These are phyloP conservation scores for Pionites leucogaster DNA, from an alignment of 2,113 vertebrate genomes.

Conservation along the genomic window DNA sequence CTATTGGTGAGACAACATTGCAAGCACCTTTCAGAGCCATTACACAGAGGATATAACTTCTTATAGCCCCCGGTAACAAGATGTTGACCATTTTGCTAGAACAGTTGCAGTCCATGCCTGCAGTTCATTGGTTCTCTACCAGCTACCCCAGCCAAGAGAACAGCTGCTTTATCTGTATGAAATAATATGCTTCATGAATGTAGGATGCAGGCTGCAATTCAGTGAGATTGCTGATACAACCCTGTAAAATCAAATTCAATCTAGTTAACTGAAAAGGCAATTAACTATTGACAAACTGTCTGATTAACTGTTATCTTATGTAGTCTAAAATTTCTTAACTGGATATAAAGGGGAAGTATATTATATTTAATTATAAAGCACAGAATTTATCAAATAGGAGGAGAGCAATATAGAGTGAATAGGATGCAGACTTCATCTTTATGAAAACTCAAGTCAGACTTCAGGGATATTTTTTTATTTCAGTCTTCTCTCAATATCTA, in stretches of 20 bases:
- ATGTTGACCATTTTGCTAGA: neutral
- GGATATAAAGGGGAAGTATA: fast-evolving
- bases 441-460: neutral
- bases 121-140: neutral
- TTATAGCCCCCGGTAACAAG: neutral
- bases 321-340: neutral
- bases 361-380: neutral
- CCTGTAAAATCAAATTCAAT: neutral
- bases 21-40: neutral
- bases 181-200: neutral
- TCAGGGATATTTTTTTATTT: neutral
- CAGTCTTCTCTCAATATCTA: neutral
- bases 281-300: neutral
- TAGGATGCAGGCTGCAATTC: neutral
- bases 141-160: neutral
- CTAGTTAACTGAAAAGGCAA: neutral
- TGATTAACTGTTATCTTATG: neutral
- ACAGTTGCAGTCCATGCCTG: neutral
- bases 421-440: neutral
- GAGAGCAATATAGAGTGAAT: neutral
- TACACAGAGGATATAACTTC: neutral
- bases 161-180: neutral
- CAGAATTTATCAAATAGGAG: neutral
- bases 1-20: neutral
- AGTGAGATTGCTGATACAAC: neutral